Base-by-base conservation (phyloP, 1,140 invertebrate species). In the Ceratina japonica region DNA sequence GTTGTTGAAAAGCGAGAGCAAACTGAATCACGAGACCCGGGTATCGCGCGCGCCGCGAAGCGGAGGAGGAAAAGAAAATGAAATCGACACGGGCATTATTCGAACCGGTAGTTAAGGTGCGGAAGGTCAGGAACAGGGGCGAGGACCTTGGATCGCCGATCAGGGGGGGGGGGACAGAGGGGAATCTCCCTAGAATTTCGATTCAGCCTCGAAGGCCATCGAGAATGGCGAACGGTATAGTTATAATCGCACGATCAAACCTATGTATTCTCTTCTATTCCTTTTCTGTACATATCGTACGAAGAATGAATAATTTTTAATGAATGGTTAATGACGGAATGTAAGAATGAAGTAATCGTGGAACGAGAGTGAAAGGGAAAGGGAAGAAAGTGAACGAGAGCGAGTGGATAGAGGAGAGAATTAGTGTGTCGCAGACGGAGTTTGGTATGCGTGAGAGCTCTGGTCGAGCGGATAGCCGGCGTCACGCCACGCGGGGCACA, bases 381-480 rank as follows among this genome's bases (percentile, higher is more conserved):
- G 49, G 63, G 16, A n/a, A 80, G 62, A 44, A 80, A 71, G 54
- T 58, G 81, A 52, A 68, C 72, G 79, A 71, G 79, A 71, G 79
- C 72, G 83, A 71, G 61, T 84, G 70, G 79, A 79, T 80, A 75
- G 70, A 76, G 86, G 78, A 83, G 83, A 82, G 80, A 87, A 84
- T 84, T 86, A 80, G 87, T 84, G 86, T 85, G 61, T 27, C 79
- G 81, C 62, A 66, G 64, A 79, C 18, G 78, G 82, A 82, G 83
- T 79, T 87, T 79, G 87, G 89, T 90, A 89, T 90, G 89, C 88
- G 88, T 90, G 87, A 86, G 90, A 73, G 82, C 70, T 75, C 63
- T 82, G 84, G 81, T 79, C 85, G 88, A 89, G 87, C 86, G 88
- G 89, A 91, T 91, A 89, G 89, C 85, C 87, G 77, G 84, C 90